Conservation (phyloP, 2,113 vertebrate species). For the Engystomops pustulosus region DNA sequence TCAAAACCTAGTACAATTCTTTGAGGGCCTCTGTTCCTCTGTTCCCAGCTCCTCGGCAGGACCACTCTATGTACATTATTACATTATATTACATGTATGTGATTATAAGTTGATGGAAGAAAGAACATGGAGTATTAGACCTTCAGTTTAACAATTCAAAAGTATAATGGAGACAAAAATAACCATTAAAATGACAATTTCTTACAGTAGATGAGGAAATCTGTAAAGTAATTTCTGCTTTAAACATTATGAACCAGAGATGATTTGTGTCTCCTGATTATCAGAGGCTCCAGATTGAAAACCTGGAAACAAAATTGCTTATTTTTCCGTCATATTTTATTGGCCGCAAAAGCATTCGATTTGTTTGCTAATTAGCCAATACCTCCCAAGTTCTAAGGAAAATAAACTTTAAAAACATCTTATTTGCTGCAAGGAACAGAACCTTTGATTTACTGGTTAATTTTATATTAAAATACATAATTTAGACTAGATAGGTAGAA, state of each 20-base stretch:
- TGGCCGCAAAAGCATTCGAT: slow-evolving; percentile 20
- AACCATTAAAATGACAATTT: background rate
- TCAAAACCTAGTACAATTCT: background rate
- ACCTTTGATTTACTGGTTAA: background rate
- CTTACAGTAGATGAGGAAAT: background rate
- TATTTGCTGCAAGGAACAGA: background rate
- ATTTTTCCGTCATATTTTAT: slow-evolving; percentile 23
- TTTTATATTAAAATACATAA: background rate
- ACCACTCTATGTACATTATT: background rate
- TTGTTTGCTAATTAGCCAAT: slow-evolving; percentile 14
- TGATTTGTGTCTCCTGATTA: slow-evolving; percentile 31
- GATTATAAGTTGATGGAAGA: background rate
- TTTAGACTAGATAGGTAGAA: too few relatives aligned
- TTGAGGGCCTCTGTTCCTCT: background rate
- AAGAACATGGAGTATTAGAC: too few relatives aligned
- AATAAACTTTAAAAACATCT: slow-evolving; percentile 27
- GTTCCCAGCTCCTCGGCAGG: background rate
- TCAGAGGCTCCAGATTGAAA: slow-evolving; percentile 25
- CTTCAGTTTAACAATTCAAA: background rate
- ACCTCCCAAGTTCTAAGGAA: background rate
- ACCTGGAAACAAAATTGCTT: slow-evolving; percentile 19
- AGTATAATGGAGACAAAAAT: background rate
- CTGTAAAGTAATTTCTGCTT: background rate
- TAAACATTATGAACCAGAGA: slow-evolving; percentile 7
- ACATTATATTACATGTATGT: background rate